Evolutionary conservation across 1,140 invertebrate species (phyloP).

Genomic region (Drosophila serrata): DNA sequence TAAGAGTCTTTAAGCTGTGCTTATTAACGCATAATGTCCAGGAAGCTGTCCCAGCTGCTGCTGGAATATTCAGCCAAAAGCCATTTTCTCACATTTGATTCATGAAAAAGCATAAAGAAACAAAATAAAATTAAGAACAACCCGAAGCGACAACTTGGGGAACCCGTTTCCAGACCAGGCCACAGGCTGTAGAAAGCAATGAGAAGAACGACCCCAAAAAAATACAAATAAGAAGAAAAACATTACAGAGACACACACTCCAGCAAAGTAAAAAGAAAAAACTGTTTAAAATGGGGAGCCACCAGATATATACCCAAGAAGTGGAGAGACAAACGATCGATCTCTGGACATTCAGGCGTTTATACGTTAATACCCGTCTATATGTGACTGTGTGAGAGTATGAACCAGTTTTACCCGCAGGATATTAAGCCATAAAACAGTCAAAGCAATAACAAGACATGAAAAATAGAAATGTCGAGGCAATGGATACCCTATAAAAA

Average conservation of each 20-base stretch:
- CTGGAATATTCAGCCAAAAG: background rate
- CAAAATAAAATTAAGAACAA: constrained; percentile 38
- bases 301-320: constrained; percentile 30
- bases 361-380: constrained; percentile 32
- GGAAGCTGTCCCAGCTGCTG: constrained; percentile 34
- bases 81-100: constrained; percentile 64
- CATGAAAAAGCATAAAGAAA: constrained; percentile 42
- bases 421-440: constrained; percentile 76
- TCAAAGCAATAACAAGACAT: constrained; percentile 44
- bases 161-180: constrained; percentile 55
- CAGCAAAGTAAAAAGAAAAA: constrained; percentile 15
- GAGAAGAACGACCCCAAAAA: constrained; percentile 55
- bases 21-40: constrained; percentile 9
- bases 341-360: constrained; percentile 46
- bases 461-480: constrained; percentile 26
- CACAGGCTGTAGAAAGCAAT: constrained; percentile 36
- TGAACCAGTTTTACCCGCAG: constrained; percentile 77
- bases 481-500: constrained; percentile 20
- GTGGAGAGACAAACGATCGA: constrained; percentile 50
- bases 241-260: constrained; percentile 22
- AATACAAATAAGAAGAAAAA: constrained; percentile 36
- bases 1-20: background rate
- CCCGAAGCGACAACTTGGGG: constrained; percentile 19
- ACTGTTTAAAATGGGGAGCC: constrained; percentile 40
- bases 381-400: constrained; percentile 18